Evolutionary conservation across 2,797 vertebrate genomes (phyloP).

Genomic region (Rhinatrema bivittatum): DNA sequence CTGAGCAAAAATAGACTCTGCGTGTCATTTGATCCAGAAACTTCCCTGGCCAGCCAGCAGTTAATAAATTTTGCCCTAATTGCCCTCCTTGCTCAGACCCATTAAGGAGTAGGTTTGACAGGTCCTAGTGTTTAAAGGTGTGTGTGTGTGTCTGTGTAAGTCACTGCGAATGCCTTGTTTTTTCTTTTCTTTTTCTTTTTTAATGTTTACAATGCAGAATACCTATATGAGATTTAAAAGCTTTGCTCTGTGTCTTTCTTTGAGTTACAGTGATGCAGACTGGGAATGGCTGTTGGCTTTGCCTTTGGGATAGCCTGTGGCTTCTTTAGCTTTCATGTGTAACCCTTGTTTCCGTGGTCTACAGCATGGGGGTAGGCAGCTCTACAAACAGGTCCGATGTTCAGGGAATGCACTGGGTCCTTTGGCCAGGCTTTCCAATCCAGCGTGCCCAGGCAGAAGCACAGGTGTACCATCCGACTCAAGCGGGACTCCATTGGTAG

Average conservation of each 20-base stretch:
- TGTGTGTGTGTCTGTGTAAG: too few relatives aligned
- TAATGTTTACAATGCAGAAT: not conserved
- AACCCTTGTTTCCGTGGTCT: too few relatives aligned
- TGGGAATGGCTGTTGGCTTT: too few relatives aligned
- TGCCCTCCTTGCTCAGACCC: slow-evolving; percentile 25
- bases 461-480: too few relatives aligned
- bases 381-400: not conserved
- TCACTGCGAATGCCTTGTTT: not conserved
- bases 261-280: too few relatives aligned
- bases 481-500: too few relatives aligned
- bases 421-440: not conserved
- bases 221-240: too few relatives aligned
- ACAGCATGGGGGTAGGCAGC: not conserved
- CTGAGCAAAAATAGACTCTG: slow-evolving; percentile 30
- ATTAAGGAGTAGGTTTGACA: slow-evolving; percentile 21
- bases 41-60: slow-evolving; percentile 32
- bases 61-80: slow-evolving; percentile 47
- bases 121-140: slow-evolving; percentile 22
- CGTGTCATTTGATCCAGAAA: slow-evolving; percentile 29
- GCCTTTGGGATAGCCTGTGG: too few relatives aligned
- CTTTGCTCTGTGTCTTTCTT: too few relatives aligned
- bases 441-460: not conserved
- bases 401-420: not conserved
- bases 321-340: too few relatives aligned
- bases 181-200: too few relatives aligned